Conservation (phyloP, 2,113 vertebrate species). For the Ciconia maguari region DNA sequence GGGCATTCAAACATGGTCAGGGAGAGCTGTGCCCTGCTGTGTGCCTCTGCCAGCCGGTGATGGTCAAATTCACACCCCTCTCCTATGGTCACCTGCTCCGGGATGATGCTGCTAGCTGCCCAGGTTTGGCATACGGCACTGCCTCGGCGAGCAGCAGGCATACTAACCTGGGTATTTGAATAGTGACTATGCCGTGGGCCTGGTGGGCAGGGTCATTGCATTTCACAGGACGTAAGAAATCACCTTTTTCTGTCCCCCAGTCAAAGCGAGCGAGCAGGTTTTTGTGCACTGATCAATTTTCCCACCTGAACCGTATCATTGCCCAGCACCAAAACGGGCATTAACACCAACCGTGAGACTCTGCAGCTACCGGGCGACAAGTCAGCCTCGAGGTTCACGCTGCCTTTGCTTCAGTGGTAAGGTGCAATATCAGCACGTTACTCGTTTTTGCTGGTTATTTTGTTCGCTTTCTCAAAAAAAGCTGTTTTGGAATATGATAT, state of each 20-base stretch:
- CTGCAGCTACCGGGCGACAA: background rate
- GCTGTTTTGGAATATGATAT: background rate
- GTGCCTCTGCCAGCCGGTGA: background rate
- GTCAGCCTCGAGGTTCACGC: background rate
- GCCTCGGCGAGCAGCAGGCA: accelerated
- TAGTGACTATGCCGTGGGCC: accelerated
- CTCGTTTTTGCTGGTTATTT: background rate
- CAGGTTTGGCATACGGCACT: accelerated
- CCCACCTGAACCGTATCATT: background rate
- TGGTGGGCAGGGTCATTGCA: background rate
- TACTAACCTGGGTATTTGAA: background rate
- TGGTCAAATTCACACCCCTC: background rate
- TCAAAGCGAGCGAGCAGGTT: background rate
- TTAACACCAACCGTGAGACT: background rate
- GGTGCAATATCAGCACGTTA: background rate
- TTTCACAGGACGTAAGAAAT: background rate
- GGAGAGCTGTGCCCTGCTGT: background rate
- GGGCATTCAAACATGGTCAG: background rate
- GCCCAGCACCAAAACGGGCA: background rate
- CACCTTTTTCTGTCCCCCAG: background rate
- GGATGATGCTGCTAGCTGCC: background rate
- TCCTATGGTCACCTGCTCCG: accelerated
- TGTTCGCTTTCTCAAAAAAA: background rate
- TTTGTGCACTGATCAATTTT: background rate
- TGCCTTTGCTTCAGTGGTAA: background rate